Evolutionary conservation across 2,113 vertebrate species (phyloP), one percentile per base, ranked within the genome.

Genomic region (Ceyx margarethae): DNA sequence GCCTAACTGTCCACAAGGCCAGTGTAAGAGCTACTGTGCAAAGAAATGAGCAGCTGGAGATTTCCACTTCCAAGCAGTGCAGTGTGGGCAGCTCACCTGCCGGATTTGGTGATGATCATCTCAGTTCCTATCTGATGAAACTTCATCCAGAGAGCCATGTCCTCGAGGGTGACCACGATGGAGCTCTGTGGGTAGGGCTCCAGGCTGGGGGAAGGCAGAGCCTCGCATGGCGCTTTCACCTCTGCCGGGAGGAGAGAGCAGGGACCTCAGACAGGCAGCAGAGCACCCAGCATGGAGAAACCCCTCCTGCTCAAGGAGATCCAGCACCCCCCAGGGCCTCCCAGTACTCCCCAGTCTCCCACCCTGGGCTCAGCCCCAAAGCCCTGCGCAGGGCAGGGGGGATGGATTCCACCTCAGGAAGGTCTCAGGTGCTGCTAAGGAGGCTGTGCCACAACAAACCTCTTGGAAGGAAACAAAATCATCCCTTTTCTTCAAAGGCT

Each of bases 31-130:
- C 22, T 35, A 61, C 13, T 61, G 43, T 22, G 29, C 2, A 4
- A 66, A 42, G 77, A 81, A 57, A 16, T 1, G 11, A 89, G 20
- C 33, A 6, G 25, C 35, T 1, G 2, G 57, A 71, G 50, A 66
- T 43, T 68, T n/a, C 58, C 22, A 65, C 37, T 28, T 16, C 1
- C 1, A 23, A 56, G 33, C 19, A 42, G 10, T 26, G 20, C 2
- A 10, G 43, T 11, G 19, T 11, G 11, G n/a, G 23, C 83, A 85
- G 87, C 19, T 97, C 94, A 99, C 98, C 98, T 97, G 92, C 98
- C 98, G 0, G 98, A 98, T 67, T 99, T 99, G 51, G 98, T 99
- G 97, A 99, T 99, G 92, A 99, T 99, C 98, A 99, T 99, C 96
- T 99, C 98, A 0, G 98, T 99, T 64, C 98, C 98, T 19, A 98